A percentile compares a stretch with the other conserved stretches of the same genome.
These are phyloP conservation scores for Tenthredo notha DNA, from an alignment of 2,888 invertebrate genomes.

Conservation along the genomic window DNA sequence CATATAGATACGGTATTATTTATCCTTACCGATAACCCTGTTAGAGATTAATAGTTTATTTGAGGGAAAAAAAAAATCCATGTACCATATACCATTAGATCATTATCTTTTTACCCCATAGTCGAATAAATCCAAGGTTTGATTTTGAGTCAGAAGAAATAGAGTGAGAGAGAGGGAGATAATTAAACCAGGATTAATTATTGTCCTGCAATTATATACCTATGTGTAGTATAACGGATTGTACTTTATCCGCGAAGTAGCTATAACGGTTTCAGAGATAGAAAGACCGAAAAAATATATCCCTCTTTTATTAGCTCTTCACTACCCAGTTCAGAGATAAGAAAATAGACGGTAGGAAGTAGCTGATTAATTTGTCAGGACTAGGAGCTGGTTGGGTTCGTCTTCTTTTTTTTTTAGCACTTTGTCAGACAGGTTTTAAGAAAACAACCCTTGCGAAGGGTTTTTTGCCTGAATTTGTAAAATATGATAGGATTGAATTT, in stretches of 20 bases:
- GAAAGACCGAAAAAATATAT: neutral
- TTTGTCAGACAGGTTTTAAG: constrained; percentile 16
- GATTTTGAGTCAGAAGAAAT: neutral
- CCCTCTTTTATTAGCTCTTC: constrained; percentile 20
- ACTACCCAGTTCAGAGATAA: constrained; percentile 3
- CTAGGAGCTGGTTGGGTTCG: neutral
- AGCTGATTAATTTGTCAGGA: constrained; percentile 42
- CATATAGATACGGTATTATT: neutral
- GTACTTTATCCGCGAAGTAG: too few species aligned
- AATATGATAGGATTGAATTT: neutral
- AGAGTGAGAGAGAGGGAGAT: too few species aligned
- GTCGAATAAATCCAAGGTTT: neutral
- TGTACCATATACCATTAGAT: neutral
- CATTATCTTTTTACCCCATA: too few species aligned
- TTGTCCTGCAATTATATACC: neutral
- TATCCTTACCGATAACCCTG: neutral
- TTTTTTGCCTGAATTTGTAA: neutral
- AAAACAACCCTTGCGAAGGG: neutral
- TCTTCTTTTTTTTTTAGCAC: neutral
- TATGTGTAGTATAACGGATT: too few species aligned
- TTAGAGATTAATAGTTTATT: neutral
- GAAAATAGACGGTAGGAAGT: constrained; percentile 39
- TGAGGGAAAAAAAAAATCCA: neutral
- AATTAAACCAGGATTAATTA: neutral
- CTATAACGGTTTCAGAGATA: neutral